Base-by-base conservation (phyloP, 2,888 invertebrate species). In the Drosophila tripunctata region DNA sequence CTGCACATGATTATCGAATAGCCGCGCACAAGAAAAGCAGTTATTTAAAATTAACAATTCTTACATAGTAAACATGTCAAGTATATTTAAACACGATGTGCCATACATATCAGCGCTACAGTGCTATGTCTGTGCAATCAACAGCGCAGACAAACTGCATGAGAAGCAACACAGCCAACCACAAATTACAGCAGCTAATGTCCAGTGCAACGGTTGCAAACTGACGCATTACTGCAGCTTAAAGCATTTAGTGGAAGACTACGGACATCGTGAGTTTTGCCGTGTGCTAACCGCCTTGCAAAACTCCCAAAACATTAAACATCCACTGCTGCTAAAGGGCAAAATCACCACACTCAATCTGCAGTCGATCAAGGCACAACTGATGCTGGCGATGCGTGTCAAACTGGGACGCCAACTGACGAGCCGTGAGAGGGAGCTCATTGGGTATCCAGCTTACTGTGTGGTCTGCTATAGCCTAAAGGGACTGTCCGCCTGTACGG, bases 201-300 rank as follows among this genome's bases (percentile, higher is more conserved):
- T 76, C 0, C 8, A 66, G 70, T 95, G 95, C 89, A 92, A 93
- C 7, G 93, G 92, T 6, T 95, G 95, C 86, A 93, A 92, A 70
- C 80, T 92, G 15, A 93, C 93, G 6, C 92, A 92, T 31, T 96
- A 95, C 90, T 95, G 95, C 89, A 91, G 91, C 56, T 92, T 92
- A 67, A 93, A 93, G 8, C 95, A 95, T 88, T 95, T 95, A 80
- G 93, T 93, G 47, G 87, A 92, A 31, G 93, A 95, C 85, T 95
- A 95, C 94, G 88, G 89, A 0, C 95, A 95, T 87, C 94, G 93
- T 73, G 81, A 81, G 2, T 69, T 91, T 10, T 95, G 95, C 84
- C 91, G 92, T 35, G 92, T 94, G 0, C 48, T 87, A 0, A 61
- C 58, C 2, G 61, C 64, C 12, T 57, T 90, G 2, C 69, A 81